Percentiles rank a stretch among this genome's conserved stretches.
Evolutionary conservation across 1,140 invertebrate species (phyloP).

Genomic region (Drosophila sproati): DNA sequence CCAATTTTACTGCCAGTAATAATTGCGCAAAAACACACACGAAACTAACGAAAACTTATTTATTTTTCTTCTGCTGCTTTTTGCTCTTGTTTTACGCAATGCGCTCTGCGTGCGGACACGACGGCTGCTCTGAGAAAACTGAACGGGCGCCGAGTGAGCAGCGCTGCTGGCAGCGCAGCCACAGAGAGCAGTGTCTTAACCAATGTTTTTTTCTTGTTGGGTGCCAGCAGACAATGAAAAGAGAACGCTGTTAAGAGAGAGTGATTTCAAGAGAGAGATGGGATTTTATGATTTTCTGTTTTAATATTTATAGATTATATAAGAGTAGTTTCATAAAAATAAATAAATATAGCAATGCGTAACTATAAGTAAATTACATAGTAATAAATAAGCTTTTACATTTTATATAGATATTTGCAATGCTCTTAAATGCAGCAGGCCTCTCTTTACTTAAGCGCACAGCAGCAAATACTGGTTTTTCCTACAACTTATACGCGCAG

Average conservation of each 20-base stretch:
- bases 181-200: conserved; percentile 1
- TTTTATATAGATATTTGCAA: neutral
- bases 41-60: conserved; percentile 41
- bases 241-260: neutral
- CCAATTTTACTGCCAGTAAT: conserved; percentile 20
- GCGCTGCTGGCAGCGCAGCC: neutral
- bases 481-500: neutral
- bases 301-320: too few species aligned
- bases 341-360: neutral
- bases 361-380: neutral
- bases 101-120: conserved; percentile 48
- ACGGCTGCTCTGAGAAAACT: conserved; percentile 48
- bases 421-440: conserved; percentile 6
- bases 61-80: neutral
- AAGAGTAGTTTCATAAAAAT: too few species aligned
- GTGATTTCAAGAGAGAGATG: too few species aligned
- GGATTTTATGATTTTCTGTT: too few species aligned
- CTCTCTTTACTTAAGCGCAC: conserved; percentile 21
- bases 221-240: neutral
- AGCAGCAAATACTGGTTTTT: conserved; percentile 47
- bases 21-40: conserved; percentile 52
- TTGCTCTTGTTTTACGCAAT: conserved; percentile 5
- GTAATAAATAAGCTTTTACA: too few species aligned
- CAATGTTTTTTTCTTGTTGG: neutral
- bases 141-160: conserved; percentile 10